Evolutionary conservation across 2,888 invertebrate species (phyloP).

Genomic region (Clistopyga incitator): DNA sequence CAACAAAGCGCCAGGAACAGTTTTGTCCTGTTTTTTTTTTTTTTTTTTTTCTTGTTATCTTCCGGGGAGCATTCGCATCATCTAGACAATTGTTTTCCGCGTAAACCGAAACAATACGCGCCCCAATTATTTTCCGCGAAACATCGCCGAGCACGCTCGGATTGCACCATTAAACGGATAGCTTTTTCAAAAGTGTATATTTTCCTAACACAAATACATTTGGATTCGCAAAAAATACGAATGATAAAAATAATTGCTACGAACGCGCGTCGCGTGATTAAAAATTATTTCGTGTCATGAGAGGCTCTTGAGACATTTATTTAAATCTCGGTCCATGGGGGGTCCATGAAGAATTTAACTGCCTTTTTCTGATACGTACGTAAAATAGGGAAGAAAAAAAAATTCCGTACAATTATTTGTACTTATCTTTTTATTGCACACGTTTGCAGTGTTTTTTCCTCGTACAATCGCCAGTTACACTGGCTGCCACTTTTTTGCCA

Average conservation of each 20-base stretch:
- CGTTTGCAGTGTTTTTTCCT: too few relatives aligned
- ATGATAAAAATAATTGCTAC: not conserved
- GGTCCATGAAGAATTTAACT: too few relatives aligned
- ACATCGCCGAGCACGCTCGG: not conserved
- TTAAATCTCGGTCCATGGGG: too few relatives aligned
- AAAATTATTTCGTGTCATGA: not conserved
- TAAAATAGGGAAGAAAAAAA: too few relatives aligned
- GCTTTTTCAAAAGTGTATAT: not conserved
- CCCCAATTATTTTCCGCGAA: conserved; percentile 4
- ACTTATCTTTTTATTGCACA: too few relatives aligned
- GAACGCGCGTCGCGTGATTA: not conserved
- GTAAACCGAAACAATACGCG: not conserved
- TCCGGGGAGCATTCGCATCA: not conserved
- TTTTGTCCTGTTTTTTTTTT: too few relatives aligned
- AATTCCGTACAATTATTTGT: too few relatives aligned
- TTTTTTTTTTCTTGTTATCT: not conserved
- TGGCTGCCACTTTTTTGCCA: too few relatives aligned
- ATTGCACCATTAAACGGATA: not conserved
- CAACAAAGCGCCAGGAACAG: not conserved
- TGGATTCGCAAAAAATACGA: not conserved
- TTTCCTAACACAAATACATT: not conserved
- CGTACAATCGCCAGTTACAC: too few relatives aligned
- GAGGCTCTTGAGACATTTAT: too few relatives aligned
- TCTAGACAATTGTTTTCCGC: not conserved
- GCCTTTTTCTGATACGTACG: too few relatives aligned